Base-by-base conservation (phyloP, 2,797 vertebrate species). In the Percopsis omiscomaycus region DNA sequence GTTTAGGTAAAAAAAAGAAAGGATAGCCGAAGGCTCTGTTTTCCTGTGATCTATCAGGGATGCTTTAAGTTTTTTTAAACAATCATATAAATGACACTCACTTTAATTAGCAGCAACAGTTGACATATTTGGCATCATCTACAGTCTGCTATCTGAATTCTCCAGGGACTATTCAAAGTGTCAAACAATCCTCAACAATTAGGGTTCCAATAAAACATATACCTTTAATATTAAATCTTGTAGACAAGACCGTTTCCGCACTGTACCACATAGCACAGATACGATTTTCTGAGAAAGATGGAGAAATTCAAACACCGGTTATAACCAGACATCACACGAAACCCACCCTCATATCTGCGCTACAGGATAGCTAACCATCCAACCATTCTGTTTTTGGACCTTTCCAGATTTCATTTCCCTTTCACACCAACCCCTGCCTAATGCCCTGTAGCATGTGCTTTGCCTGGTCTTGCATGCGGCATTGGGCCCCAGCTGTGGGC, bases 401-500 rank as follows among this genome's bases (percentile, higher is more conserved):
- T 12, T 52, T 68, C 9, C 50, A 66, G 47, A 61, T 49, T 27
- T 59, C 47, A 55, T 68, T 5, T 16, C 51, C 6, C 44, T 10
- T 47, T 54, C 45, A 5, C 28, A 45, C 44, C 54, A 66, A 46
- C 2, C 22, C 16, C 47, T 53, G 57, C 37, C 63, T 58, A 44
- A 66, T 37, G 42, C 55, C 53, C 46, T 53, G 56, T 16, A 61
- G 59, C 66, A 68, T 59, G 63, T 59, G 50, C 46, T 55, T 49
- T 27, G 72, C 62, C 59, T 67, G 71, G 54, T 30, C 59, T 49
- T 56, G 75, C 75, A 61, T 46, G 68, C 29, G 15, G 73, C 53
- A 10, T 61, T 27, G n/a, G 59, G 80, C 65, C 79, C 61, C 86
- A 88, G 85, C 86, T 89, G 87, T 50, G 71, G 60, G 58, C 55